Conservation (phyloP, 1,140 invertebrate species). For the Drosophila dunni region DNA sequence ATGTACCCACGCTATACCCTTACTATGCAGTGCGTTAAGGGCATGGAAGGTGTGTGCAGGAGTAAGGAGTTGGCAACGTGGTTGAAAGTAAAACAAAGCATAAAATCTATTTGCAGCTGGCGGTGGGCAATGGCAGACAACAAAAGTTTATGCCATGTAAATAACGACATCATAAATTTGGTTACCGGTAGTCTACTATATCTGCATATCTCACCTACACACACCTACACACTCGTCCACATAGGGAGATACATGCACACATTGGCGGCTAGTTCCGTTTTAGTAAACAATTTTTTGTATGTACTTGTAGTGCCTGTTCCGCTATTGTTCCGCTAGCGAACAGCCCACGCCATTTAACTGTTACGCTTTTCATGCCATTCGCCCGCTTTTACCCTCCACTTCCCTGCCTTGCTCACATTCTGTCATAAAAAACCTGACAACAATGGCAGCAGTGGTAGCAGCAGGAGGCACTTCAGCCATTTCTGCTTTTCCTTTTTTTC, state of each 20-base stretch:
- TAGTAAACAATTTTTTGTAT: constrained; percentile 61
- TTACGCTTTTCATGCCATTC: constrained; percentile 63
- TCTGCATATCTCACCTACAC: constrained; percentile 65
- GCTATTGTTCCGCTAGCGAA: constrained; percentile 9
- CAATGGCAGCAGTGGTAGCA: constrained; percentile 48
- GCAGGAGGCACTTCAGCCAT: constrained; percentile 32
- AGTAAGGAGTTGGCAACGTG: constrained; percentile 40
- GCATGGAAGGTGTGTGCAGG: constrained; percentile 33
- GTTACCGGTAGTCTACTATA: constrained; percentile 52
- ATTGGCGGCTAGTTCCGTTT: constrained; percentile 71
- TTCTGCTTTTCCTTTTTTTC: constrained; percentile 34
- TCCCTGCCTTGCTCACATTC: constrained; percentile 18
- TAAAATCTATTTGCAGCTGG: constrained; percentile 74
- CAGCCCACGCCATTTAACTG: constrained; percentile 64
- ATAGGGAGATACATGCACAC: constrained; percentile 36
- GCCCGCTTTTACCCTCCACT: constrained; percentile 32
- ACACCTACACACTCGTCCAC: constrained; percentile 18
- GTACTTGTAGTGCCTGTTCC: constrained; percentile 18
- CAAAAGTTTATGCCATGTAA: constrained; percentile 79
- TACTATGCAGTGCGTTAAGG: constrained; percentile 24
- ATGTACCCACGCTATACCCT: constrained; percentile 6
- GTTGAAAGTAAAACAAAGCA: constrained; percentile 70
- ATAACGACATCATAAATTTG: constrained; percentile 81
- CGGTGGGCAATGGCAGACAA: constrained; percentile 43
- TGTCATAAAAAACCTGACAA: constrained; percentile 76